Percentiles rank a stretch among this genome's conserved stretches.
Conservation (phyloP, 2,888 invertebrate species). For the Emmelina monodactyla region DNA sequence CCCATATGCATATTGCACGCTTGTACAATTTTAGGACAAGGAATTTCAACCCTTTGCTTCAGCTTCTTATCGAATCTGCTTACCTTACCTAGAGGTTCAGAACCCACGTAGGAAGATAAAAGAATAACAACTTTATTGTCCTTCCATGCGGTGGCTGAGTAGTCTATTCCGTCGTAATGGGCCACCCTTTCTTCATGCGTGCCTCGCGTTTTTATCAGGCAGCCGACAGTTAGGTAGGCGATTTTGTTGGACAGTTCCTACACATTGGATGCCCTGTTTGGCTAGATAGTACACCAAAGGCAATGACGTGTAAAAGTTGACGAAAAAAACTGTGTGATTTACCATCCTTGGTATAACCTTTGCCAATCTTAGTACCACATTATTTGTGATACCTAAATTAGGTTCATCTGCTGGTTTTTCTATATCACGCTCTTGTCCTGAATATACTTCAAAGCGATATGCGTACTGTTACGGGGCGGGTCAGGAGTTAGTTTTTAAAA, state of each 20-base stretch:
- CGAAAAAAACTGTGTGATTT: slow-evolving; percentile 23
- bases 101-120: slow-evolving; percentile 24
- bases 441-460: slow-evolving; percentile 22
- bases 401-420: slow-evolving; percentile 21
- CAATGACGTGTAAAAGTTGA: slow-evolving; percentile 23
- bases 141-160: slow-evolving; percentile 27
- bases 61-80: slow-evolving; percentile 23
- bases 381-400: slow-evolving; percentile 19
- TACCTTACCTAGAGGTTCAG: slow-evolving; percentile 23
- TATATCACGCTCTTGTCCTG: slow-evolving; percentile 27
- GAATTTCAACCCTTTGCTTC: slow-evolving; percentile 24
- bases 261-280: slow-evolving; percentile 22
- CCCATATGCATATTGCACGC: slow-evolving; percentile 29
- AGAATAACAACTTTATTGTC: slow-evolving; percentile 26
- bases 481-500: too few species aligned
- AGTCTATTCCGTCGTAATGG: slow-evolving; percentile 23
- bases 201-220: slow-evolving; percentile 26
- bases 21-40: slow-evolving; percentile 26
- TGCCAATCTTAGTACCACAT: slow-evolving; percentile 21
- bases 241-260: slow-evolving; percentile 26
- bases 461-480: too few species aligned
- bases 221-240: slow-evolving; percentile 24
- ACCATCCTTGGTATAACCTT: slow-evolving; percentile 20
- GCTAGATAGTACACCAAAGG: slow-evolving; percentile 21
- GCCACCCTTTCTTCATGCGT: slow-evolving; percentile 27